Conservation (phyloP, 2,797 vertebrate species). For the Manis crassicaudata region DNA sequence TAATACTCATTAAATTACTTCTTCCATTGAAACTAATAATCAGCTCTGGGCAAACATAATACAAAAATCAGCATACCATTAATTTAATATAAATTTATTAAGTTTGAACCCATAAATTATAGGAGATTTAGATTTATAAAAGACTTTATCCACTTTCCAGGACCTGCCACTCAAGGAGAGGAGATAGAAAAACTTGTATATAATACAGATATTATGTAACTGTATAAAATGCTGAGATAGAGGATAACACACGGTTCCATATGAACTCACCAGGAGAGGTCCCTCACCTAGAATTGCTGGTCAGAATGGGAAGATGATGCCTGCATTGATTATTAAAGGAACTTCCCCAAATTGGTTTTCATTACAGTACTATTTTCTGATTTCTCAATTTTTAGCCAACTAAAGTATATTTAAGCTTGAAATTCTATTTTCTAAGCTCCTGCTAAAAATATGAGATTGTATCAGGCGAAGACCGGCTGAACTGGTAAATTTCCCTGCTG, state of each 20-base stretch:
- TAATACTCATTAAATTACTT: neutral
- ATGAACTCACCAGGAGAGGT: neutral
- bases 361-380: neutral
- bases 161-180: neutral
- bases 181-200: neutral
- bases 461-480: neutral
- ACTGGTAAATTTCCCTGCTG: neutral
- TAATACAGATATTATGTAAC: too few relatives aligned
- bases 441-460: neutral
- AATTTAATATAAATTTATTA: neutral
- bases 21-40: neutral
- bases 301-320: neutral
- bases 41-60: neutral
- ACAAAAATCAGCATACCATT: neutral
- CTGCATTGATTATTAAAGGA: neutral
- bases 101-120: neutral
- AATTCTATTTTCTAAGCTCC: conserved; percentile 30
- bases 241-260: neutral
- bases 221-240: neutral
- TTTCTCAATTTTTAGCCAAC: neutral
- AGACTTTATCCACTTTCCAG: neutral
- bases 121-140: neutral
- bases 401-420: neutral
- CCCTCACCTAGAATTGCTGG: neutral
- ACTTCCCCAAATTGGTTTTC: neutral